phyloP scores from a whole-genome alignment of 2,113 vertebrate genomes.

The Eudyptes chrysolophus region DNA sequence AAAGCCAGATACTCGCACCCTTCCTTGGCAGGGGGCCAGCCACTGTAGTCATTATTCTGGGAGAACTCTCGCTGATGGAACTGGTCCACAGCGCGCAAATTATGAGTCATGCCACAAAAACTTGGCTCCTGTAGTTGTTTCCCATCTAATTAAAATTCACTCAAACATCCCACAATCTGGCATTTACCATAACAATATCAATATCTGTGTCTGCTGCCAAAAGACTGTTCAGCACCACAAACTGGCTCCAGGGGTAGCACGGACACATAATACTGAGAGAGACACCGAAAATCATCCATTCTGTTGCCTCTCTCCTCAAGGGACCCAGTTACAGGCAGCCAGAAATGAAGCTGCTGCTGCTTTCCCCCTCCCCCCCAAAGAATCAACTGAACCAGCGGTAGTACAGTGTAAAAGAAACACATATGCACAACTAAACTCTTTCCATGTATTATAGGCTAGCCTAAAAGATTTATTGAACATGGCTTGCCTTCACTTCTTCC shows the following conservation, averaged over 20 bases:
- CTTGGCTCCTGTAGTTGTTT: conserved; percentile 48
- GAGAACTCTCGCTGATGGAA: conserved; percentile 43
- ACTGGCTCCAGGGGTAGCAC: not conserved
- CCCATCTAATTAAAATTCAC: conserved; percentile 55
- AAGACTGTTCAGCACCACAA: conserved; percentile 13
- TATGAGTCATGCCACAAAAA: conserved; percentile 55
- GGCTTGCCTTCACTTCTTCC: not conserved
- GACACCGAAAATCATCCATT: not conserved
- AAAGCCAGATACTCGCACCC: not conserved
- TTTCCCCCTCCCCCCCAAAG: not conserved
- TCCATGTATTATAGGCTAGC: not conserved
- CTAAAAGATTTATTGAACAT: not conserved
- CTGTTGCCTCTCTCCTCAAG: not conserved
- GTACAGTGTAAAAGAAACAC: not conserved
- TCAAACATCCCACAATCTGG: conserved; percentile 49
- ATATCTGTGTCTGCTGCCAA: not conserved
- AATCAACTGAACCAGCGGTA: not conserved
- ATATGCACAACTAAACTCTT: not conserved
- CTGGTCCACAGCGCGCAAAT: not conserved
- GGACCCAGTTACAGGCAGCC: not conserved
- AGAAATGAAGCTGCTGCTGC: not conserved
- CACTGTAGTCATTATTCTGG: not conserved
- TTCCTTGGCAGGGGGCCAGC: not conserved
- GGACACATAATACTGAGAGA: not conserved
- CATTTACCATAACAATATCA: conserved; percentile 26